Base-by-base conservation (phyloP, 2,113 vertebrate genomes). In the Oreochromis spilurus region DNA sequence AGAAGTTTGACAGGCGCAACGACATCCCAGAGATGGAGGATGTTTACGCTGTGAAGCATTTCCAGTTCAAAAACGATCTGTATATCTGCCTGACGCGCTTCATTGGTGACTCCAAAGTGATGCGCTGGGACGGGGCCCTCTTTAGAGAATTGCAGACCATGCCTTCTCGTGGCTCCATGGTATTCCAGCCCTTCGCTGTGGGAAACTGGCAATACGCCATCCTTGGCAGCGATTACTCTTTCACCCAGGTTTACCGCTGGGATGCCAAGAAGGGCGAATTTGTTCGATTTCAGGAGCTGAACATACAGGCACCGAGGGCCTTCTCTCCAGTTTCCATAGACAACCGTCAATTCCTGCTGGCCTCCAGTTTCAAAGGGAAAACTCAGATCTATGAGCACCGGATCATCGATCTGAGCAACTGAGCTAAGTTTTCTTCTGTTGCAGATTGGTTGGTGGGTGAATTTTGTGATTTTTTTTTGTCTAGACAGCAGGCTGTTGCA, bases 1-100 rank as follows among this genome's bases (percentile, higher is more conserved):
- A 98, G 92, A 93, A 96, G 91, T 99, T 99, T 60, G 97, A 97
- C 83, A 96, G 98, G 77, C 98, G 97, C 90, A 98, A 97, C 4
- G 98, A 99, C 95, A 99, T 99, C 91, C 99, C 98, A 19, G 99
- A 99, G 91, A 99, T 98, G 97, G 99, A 99, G 94, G 98, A 99
- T 65, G 98, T 99, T 7, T 99, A 99, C 13, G 97, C 98, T 0
- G 98, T 99, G 45, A 99, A 99, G 93, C 98, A 99, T 93, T 99
- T 99, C 95, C 97, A 96, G 55, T 97, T 97, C 91, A 98, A 98
- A 90, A 96, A 97, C 1, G 97, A 99, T 48, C 97, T 98, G 58
- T 99, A 97, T 94, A 97, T 99, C 95, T 99, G 99, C 88, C 96
- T 99, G 95, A 99, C 99, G 36, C 97, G 98, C 94, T 99, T 99